Evolutionary conservation across 2,797 vertebrate species (phyloP), one percentile per base, ranked within the genome.

Genomic region (Botia kubotai): DNA sequence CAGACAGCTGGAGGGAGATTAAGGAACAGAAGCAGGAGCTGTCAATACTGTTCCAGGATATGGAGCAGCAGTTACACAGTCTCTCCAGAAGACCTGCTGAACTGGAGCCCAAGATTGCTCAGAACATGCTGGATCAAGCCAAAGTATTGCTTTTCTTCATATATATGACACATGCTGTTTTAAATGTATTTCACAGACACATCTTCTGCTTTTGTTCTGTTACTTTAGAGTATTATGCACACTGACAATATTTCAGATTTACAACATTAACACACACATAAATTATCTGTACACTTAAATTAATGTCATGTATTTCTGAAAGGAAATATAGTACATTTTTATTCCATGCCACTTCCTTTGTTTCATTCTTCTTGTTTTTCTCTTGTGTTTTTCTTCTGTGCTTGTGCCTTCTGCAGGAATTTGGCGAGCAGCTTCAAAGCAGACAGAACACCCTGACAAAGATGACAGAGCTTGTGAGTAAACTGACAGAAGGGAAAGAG

Each of bases 1-100:
- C 96, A 36, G 96, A 97, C 85, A 95, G 95, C 63, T 99, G 98
- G 98, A 96, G 97, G 83, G 97, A 99, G 87, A 93, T 99, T 87
- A 97, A 97, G 87, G 96, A 97, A 50, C 92, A 97, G 89, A 98
- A 98, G 84, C 93, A 96, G 33, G 97, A 99, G 68, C 92, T 99
- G 13, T 94, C 90, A 82, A 91, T 93, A 75, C 94, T 96, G 77
- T 97, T 99, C 79, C 97, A 97, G 89, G 97, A 99, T 75, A 91
- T 95, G 16, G 97, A 97, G 85, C 97, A 99, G 82, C 97, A 98
- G 50, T 90, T 99, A 2, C 95, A 98, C 88, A 97, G 95, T 86
- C 93, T 98, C 91, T 97, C 94, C 85, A 94, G 95, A 82, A 92
- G 96, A 79, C 94, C 94, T 1, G 93, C 97, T 0, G 97, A 99